Conservation (phyloP, 2,113 vertebrate species). For the Hipposideros armiger region DNA sequence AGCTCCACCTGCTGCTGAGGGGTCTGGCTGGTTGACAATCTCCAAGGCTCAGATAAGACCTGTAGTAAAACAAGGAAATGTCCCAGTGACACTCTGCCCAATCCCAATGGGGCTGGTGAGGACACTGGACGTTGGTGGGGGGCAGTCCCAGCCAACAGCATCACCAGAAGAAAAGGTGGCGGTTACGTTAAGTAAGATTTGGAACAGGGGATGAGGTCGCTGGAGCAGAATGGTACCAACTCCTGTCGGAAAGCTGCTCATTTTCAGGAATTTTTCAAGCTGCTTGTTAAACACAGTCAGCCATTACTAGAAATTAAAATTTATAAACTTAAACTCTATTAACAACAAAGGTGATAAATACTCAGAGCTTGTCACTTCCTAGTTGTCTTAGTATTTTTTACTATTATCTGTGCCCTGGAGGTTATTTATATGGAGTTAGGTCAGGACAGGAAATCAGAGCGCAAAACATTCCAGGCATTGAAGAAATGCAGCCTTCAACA, state of each 20-base stretch:
- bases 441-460: not conserved
- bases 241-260: not conserved
- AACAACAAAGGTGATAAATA: accelerated
- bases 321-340: not conserved
- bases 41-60: conserved; percentile 98
- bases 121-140: accelerated
- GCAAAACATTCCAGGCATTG: accelerated
- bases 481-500: accelerated
- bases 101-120: accelerated
- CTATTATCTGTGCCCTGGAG: accelerated
- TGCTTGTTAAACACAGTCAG: not conserved
- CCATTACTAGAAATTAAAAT: not conserved
- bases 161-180: not conserved
- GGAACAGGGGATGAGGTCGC: accelerated
- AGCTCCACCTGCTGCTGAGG: conserved; percentile 94
- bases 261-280: not conserved
- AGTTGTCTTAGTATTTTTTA: accelerated
- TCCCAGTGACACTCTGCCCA: accelerated
- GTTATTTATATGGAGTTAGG: accelerated
- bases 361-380: not conserved
- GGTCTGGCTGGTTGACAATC: conserved; percentile 98
- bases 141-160: accelerated
- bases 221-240: not conserved
- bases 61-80: conserved; percentile 52
- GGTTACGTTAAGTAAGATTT: accelerated